Evolutionary conservation across 2,113 vertebrate species (phyloP).

Genomic region (Cnemophilus loriae): DNA sequence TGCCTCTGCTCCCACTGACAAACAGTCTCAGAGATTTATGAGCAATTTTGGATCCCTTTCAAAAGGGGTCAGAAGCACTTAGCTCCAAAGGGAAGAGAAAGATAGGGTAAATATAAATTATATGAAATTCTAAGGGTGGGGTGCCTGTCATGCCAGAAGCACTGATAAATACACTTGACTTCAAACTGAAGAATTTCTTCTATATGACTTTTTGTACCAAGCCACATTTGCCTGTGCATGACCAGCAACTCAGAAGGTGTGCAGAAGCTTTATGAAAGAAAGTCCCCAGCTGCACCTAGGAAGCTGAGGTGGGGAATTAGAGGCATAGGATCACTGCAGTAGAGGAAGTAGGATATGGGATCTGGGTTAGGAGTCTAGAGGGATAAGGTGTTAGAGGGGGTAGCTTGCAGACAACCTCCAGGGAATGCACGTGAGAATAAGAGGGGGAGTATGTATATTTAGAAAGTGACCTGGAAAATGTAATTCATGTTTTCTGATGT

Average conservation of each 20-base stretch:
- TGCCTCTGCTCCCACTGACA: neutral
- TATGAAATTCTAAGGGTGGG: neutral
- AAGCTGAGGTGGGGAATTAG: neutral
- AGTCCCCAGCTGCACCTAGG: neutral
- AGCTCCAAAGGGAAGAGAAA: neutral
- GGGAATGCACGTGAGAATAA: neutral
- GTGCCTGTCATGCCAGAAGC: neutral
- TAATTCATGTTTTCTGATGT: neutral
- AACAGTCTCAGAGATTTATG: neutral
- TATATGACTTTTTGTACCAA: neutral
- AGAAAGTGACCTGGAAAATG: slow-evolving; percentile 16
- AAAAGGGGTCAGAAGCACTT: neutral
- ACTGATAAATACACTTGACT: neutral
- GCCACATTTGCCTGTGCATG: rapidly evolving
- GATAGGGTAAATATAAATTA: neutral
- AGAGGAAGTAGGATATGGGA: neutral
- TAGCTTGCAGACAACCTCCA: neutral
- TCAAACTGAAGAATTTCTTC: neutral
- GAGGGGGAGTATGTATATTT: neutral
- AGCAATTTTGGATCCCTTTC: neutral
- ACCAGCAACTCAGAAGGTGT: neutral
- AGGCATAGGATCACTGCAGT: neutral
- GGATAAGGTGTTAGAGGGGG: neutral
- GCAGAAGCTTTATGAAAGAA: neutral
- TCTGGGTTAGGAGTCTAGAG: neutral